Evolutionary conservation across 2,888 invertebrate genomes (phyloP), one percentile per base, ranked within the genome.

Genomic region (Mythimna loreyi): DNA sequence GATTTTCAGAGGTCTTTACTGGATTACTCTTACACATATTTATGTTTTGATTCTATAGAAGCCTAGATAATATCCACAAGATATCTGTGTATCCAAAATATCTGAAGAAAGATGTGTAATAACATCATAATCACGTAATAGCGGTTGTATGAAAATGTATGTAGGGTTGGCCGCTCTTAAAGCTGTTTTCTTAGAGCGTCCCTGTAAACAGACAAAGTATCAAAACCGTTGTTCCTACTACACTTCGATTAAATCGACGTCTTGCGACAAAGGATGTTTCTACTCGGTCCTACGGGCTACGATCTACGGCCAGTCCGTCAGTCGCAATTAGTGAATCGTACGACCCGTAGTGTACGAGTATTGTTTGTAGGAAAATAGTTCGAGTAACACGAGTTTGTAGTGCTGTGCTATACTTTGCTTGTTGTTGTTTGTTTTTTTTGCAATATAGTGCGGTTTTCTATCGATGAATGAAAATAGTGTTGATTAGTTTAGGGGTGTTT

Each of bases 301-400:
- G 4, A 19, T 59, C 21, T 59, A 65, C 70, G 16, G 28, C 43
- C 28, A 40, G 62, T 52, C 47, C 61, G 70, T 64, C 83, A 82
- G 81, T 86, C 66, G 67, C 75, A 86, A 86, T 85, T 86, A 85
- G 79, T 43, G 61, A 4, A 63, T 65, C 81, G 73, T 61, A 56
- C 67, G 58, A 23, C 3, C 43, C 30, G 56, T 67, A 61, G 61
- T 57, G 59, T 57, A n/a, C n/a, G n/a, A 50, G 30, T 56, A 61
- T 59, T 55, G 43, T 57, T 80, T 57, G n/a, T 28, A 76, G 7
- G 33, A 72, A 78, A 45, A 36, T 30, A 30, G 11, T n/a, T 49
- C 40, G 43, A 16, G 5, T 25, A 5, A 13, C 53, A 40, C 1
- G 40, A 40, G 5, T 40, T 16, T 40, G 40, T 40, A 53, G 57